phyloP scores from a whole-genome alignment of 2,113 vertebrate species.

The Lota lota region DNA sequence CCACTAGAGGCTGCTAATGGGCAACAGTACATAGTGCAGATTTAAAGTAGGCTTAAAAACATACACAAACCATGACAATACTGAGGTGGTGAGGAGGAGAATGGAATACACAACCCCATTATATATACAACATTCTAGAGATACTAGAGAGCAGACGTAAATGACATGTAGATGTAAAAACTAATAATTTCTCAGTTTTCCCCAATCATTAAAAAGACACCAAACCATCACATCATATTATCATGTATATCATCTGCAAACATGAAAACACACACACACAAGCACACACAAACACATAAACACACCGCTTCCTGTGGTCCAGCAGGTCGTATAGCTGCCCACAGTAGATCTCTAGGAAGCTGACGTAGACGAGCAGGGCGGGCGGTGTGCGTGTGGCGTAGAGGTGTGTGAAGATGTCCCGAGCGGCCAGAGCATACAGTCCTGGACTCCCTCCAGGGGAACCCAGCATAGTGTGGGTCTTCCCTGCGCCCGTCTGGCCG shows the following conservation, averaged over 20 bases:
- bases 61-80: no score
- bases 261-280: neutral
- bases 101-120: no score
- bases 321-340: conserved; percentile 90
- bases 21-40: no score
- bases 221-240: no score
- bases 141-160: no score
- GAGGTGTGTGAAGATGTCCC: conserved; percentile 84
- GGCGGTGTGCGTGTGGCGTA: conserved; percentile 33
- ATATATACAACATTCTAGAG: no score
- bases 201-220: neutral
- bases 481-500: conserved; percentile 90
- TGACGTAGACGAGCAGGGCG: conserved; percentile 78
- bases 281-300: conserved; percentile 1
- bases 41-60: no score
- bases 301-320: conserved; percentile 84
- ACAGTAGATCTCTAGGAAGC: conserved; percentile 94
- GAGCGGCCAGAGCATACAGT: conserved; percentile 83
- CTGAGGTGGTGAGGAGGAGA: no score
- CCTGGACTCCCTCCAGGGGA: conserved; percentile 77
- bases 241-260: neutral
- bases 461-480: conserved; percentile 93
- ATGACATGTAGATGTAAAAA: no score
- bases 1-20: no score
- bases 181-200: neutral